Evolutionary conservation across 2,113 vertebrate species (phyloP).

Genomic region (Amblyopsis rosae): DNA sequence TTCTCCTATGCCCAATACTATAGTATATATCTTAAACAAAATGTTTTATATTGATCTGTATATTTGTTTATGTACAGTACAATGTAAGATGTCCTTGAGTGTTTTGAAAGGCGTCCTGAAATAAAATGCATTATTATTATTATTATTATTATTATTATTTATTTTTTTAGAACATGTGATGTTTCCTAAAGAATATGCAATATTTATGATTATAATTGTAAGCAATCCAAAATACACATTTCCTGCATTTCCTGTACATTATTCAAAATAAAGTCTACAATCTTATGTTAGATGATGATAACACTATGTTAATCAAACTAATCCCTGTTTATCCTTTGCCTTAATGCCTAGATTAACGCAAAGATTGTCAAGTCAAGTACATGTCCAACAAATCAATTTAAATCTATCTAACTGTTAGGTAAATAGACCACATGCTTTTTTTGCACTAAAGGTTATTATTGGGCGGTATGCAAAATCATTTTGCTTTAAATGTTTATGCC

Average conservation of each 20-base stretch:
- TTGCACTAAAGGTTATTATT: slow-evolving; percentile 8
- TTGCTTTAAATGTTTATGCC: background rate
- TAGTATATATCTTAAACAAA: too few relatives aligned
- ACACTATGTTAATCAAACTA: slow-evolving; percentile 53
- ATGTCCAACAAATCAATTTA: slow-evolving; percentile 56
- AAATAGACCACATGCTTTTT: slow-evolving; percentile 10
- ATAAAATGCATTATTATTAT: background rate
- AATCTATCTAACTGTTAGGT: slow-evolving; percentile 32
- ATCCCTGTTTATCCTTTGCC: slow-evolving; percentile 70
- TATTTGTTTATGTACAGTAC: background rate
- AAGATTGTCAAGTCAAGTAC: slow-evolving; percentile 70
- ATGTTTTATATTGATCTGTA: too few relatives aligned
- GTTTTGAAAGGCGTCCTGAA: too few relatives aligned
- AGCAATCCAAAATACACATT: too few relatives aligned
- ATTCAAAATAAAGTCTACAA: background rate
- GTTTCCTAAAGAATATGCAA: too few relatives aligned
- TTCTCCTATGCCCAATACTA: too few relatives aligned
- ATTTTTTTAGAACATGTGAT: background rate
- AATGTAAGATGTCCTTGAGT: background rate
- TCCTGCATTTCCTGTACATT: too few relatives aligned
- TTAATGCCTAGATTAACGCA: slow-evolving; percentile 61
- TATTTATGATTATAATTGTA: too few relatives aligned
- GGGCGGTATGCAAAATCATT: background rate
- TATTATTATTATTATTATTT: background rate
- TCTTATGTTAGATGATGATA: slow-evolving; percentile 32